Base-by-base conservation (phyloP, 2,888 invertebrate species). In the Xestia rhomboidea region DNA sequence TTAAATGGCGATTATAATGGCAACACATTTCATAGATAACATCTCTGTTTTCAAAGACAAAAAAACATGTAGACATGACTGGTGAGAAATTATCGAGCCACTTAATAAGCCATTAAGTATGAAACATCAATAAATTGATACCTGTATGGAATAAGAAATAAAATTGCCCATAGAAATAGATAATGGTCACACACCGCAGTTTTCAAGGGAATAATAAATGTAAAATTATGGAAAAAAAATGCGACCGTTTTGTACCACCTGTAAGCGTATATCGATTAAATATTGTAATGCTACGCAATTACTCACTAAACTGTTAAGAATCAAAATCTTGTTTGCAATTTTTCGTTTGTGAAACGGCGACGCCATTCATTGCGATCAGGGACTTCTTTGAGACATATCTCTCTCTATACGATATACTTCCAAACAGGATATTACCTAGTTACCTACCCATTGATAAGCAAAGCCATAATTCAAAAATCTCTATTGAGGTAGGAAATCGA, bases 1-100 rank as follows among this genome's bases (percentile, higher is more conserved):
- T 79, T 68, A 57, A 84, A 85, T 73, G 15, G 76, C 88, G 83
- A 80, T 83, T 68, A 69, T 87, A 88, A 87, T 84, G 75, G 82
- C 64, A 79, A 79, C 81, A 84, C 73, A 82, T 87, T 84, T 81
- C 73, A 81, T 82, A 75, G 83, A 86, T 87, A 87, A 79, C 84
- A 88, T 86, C 86, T 88, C 41, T 77, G 72, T 78, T 66, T n/a
- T 21, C 13, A 38, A 38, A 60, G n/a, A 75, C 74, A 88, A 90
- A 90, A 49, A 89, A 89, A 80, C 67, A 68, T 79, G 82, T 87
- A 70, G 73, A 89, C 83, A 82, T 75, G 88, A 76, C 92, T 89
- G 89, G 93, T 92, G 92, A 89, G 89, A 92, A 91, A 90, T 92
- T 90, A 90, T 90, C 87, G 87, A 77, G 73, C 51, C 83, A 87